These are phyloP conservation scores for Apogon hyalosoma DNA, from an alignment of 2,797 vertebrate species.

Conservation along the genomic window DNA sequence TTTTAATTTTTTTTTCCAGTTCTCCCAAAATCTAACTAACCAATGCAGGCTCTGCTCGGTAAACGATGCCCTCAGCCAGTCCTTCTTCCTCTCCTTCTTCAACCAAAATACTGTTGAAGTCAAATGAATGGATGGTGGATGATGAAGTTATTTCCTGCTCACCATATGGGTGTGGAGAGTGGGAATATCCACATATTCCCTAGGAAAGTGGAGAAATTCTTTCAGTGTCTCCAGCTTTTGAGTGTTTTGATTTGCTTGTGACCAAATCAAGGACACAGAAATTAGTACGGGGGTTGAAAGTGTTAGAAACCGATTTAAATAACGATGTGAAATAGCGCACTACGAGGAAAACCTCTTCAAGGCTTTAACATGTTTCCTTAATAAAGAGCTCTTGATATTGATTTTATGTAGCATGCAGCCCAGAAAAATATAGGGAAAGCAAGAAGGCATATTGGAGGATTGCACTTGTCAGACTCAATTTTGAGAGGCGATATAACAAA, in stretches of 20 bases:
- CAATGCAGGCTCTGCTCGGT: constrained; percentile 94
- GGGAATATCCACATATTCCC: constrained; percentile 81
- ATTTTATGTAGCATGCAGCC: constrained; percentile 34
- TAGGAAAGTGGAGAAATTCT: constrained; percentile 78
- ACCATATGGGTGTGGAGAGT: constrained; percentile 91
- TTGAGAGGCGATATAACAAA: constrained; percentile 56
- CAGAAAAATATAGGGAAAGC: constrained; percentile 38
- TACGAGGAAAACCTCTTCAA: constrained; percentile 9
- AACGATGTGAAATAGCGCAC: constrained; percentile 17
- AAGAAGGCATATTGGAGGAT: constrained; percentile 55
- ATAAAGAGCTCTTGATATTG: constrained; percentile 26
- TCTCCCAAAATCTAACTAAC: constrained; percentile 81
- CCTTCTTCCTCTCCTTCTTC: constrained; percentile 89
- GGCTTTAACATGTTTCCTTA: constrained; percentile 26
- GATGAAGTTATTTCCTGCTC: constrained; percentile 91
- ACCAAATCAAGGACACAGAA: constrained; percentile 48
- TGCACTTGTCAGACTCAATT: constrained; percentile 68
- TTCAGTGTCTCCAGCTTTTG: constrained; percentile 73
- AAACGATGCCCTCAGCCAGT: constrained; percentile 88
- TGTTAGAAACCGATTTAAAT: constrained; percentile 44
- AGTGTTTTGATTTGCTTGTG: constrained; percentile 22
- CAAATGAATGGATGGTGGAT: constrained; percentile 89
- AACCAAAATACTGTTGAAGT: constrained; percentile 87
- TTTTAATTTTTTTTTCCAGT: background rate
- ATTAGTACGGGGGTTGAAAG: constrained; percentile 64